Evolutionary conservation across 2,113 vertebrate genomes (phyloP).

Genomic region (Falcunculus frontatus): DNA sequence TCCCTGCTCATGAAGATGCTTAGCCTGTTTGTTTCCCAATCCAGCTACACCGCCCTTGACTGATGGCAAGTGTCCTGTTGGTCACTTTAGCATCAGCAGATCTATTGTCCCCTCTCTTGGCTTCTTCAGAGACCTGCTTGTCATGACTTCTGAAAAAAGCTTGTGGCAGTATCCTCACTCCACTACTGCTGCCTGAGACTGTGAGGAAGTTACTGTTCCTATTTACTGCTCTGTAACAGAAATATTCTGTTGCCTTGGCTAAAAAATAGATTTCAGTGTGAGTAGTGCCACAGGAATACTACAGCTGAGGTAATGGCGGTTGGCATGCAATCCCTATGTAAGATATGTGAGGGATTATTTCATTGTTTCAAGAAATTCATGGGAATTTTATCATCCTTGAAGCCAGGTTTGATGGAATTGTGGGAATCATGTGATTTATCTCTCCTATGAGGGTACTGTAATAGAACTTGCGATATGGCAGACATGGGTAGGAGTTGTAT

Average conservation of each 20-base stretch:
- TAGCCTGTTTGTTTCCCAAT: neutral
- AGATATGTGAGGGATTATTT: neutral
- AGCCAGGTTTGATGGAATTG: neutral
- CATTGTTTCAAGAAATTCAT: neutral
- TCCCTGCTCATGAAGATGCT: neutral
- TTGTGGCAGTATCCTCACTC: neutral
- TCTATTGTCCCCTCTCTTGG: neutral
- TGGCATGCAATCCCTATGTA: neutral
- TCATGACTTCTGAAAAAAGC: neutral
- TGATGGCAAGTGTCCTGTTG: fast-evolving
- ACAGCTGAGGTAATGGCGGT: neutral
- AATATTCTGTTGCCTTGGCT: neutral
- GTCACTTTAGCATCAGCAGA: neutral
- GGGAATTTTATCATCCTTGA: neutral
- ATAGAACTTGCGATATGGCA: neutral
- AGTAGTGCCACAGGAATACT: neutral
- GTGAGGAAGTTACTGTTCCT: neutral
- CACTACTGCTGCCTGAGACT: neutral
- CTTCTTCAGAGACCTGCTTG: neutral
- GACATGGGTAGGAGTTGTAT: neutral
- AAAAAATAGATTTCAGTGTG: neutral
- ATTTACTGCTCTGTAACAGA: neutral
- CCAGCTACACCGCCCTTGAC: neutral
- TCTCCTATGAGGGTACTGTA: neutral
- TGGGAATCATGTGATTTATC: neutral